Conservation (phyloP, 2,888 invertebrate genomes). For the Thysanoteuthis rhombus region DNA sequence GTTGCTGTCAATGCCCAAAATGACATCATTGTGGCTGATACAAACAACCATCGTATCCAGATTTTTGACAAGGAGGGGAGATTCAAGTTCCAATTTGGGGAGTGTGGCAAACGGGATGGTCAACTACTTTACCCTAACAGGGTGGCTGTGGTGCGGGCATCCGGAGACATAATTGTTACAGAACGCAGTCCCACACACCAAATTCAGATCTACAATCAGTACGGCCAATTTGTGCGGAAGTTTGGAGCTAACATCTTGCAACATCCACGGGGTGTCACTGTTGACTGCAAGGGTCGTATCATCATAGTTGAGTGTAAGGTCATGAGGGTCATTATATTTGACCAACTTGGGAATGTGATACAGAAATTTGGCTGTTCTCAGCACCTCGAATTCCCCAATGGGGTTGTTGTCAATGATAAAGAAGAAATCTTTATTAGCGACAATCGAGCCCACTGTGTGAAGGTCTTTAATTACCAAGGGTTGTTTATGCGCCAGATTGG, state of each 20-base stretch:
- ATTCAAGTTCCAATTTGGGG: slow-evolving; percentile 99
- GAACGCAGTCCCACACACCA: slow-evolving; percentile 97
- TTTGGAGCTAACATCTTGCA: slow-evolving; percentile 99
- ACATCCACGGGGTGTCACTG: slow-evolving; percentile 98
- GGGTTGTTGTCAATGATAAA: slow-evolving; percentile 98
- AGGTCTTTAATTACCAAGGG: slow-evolving; percentile 95
- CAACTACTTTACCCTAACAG: slow-evolving; percentile 97
- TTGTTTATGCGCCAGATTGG: slow-evolving; percentile 92
- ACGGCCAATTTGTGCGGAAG: slow-evolving; percentile 98
- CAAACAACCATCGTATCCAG: slow-evolving; percentile 98
- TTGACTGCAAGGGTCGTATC: slow-evolving; percentile 97
- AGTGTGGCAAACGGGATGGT: slow-evolving; percentile 95
- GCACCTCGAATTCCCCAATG: slow-evolving; percentile 98
- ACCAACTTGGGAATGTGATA: slow-evolving; percentile 94
- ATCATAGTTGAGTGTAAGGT: slow-evolving; percentile 97
- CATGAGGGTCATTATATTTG: slow-evolving; percentile 99
- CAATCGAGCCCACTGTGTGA: slow-evolving; percentile 99
- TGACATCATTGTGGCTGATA: slow-evolving; percentile 95
- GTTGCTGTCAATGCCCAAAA: slow-evolving; percentile 99
- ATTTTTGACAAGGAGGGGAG: slow-evolving; percentile 99
- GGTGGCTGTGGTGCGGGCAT: slow-evolving; percentile 97
- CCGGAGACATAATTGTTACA: slow-evolving; percentile 98
- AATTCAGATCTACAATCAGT: slow-evolving; percentile 96
- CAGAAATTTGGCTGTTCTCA: slow-evolving; percentile 74
- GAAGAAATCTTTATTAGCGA: slow-evolving; percentile 99